These are phyloP conservation scores for Falco rusticolus DNA, from an alignment of 2,797 vertebrate genomes.

Conservation along the genomic window DNA sequence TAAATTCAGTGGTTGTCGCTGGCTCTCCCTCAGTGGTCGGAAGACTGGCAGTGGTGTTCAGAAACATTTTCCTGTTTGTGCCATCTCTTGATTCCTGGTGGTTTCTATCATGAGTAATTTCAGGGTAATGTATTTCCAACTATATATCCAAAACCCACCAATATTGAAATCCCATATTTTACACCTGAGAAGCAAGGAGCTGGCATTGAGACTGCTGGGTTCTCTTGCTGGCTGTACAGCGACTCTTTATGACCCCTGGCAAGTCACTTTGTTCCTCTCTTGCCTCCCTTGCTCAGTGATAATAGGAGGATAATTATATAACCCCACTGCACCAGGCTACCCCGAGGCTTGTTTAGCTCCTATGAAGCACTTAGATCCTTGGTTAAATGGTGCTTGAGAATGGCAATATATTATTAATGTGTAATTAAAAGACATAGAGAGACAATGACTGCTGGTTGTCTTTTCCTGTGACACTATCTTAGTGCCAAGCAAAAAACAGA, in stretches of 20 bases:
- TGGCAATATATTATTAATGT: conserved; percentile 42
- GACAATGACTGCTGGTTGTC: not conserved
- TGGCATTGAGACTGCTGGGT: not conserved
- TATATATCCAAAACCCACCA: not conserved
- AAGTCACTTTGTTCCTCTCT: conserved; percentile 37
- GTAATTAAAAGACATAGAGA: conserved; percentile 16
- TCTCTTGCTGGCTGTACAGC: not conserved
- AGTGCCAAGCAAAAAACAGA: not conserved
- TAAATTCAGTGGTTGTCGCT: not conserved
- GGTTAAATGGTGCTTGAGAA: conserved; percentile 47
- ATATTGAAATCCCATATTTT: not conserved
- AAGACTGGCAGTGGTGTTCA: not conserved
- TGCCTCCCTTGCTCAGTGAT: conserved; percentile 20
- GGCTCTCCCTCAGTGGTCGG: not conserved
- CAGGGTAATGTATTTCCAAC: not conserved
- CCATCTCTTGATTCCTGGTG: not conserved
- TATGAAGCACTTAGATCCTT: conserved; percentile 1
- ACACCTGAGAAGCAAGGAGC: not conserved
- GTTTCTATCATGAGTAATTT: not conserved
- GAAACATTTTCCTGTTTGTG: not conserved
- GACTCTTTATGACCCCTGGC: not conserved
- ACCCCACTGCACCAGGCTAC: conserved; percentile 27
- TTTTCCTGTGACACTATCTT: conserved; percentile 4
- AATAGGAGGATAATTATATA: conserved; percentile 50
- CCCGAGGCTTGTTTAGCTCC: conserved; percentile 40